phyloP scores from a whole-genome alignment of 2,113 vertebrate genomes.

The Indri indri region DNA sequence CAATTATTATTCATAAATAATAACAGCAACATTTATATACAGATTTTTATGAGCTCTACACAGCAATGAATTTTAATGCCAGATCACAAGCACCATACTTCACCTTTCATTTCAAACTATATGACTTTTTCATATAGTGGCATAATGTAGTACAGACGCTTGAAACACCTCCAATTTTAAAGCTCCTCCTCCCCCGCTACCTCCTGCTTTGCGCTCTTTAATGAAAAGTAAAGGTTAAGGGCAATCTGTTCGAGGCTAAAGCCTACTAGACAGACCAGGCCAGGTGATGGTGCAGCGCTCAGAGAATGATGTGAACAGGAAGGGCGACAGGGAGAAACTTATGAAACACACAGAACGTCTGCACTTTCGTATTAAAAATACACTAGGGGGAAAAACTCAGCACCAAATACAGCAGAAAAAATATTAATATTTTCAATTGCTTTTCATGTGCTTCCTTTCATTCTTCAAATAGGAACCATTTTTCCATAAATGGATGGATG shows the following conservation, averaged over 20 bases:
- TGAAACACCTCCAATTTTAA: slow-evolving; percentile 76
- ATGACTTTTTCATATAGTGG: slow-evolving; percentile 72
- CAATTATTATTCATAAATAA: slow-evolving; percentile 73
- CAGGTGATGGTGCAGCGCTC: slow-evolving; percentile 47
- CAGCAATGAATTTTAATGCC: slow-evolving; percentile 72
- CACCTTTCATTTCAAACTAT: slow-evolving; percentile 68
- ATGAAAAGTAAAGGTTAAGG: slow-evolving; percentile 74
- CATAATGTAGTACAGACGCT: slow-evolving; percentile 68
- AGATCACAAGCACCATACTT: slow-evolving; percentile 52
- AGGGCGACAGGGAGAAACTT: slow-evolving; percentile 44
- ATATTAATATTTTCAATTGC: slow-evolving; percentile 48
- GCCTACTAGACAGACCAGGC: slow-evolving; percentile 22
- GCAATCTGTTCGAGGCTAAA: slow-evolving; percentile 53
- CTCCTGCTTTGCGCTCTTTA: slow-evolving; percentile 55
- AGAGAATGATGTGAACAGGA: slow-evolving; percentile 49
- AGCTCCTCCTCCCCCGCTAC: background rate
- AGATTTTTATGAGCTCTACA: slow-evolving; percentile 69
- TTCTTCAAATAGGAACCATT: background rate
- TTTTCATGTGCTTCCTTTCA: slow-evolving; percentile 33
- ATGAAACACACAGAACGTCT: slow-evolving; percentile 66
- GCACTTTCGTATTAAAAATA: slow-evolving; percentile 59
- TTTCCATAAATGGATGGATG: slow-evolving; percentile 46
- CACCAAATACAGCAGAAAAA: slow-evolving; percentile 49
- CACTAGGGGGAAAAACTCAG: background rate
- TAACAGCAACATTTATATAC: slow-evolving; percentile 64